Base-by-base conservation (phyloP, 1,140 invertebrate species). In the Cydia amplana region DNA sequence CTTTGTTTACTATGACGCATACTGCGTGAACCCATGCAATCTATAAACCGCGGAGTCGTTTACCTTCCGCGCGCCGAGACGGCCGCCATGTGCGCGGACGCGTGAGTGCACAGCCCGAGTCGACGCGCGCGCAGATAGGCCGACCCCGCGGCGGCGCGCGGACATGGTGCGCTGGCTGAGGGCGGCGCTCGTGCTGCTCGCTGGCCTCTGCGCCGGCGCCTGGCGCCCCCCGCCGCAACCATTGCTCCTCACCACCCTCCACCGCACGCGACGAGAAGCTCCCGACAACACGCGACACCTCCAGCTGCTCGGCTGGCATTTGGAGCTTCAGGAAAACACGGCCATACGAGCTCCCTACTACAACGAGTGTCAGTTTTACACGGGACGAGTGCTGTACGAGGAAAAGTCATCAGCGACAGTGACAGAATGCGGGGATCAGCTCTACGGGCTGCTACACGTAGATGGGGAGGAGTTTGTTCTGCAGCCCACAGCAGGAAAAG, bases 1-100 rank as follows among this genome's bases (percentile, higher is more conserved):
- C 89, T 92, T 92, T 92, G 90, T 92, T 92, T 92, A 92, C 91
- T 85, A 89, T 89, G 90, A 85, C 85, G 86, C 89, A 85, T 85
- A 84, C 32, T 78, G 70, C 74, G 78, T 77, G 73, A 46, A 79
- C 83, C 81, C 89, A 86, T 90, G 90, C 88, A 90, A 87, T 88
- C 84, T 87, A 84, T 84, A 82, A 85, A 83, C 82, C 83, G 85
- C 85, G 87, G 87, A 91, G 90, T 91, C 90, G 89, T 91, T 91
- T 91, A 93, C 90, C 89, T 90, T 91, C 87, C 85, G 85, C 83
- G 86, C 85, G 87, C 80, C 89, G 89, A 89, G 91, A 88, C 91
- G 84, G 83, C 81, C 86, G 89, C 84, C 87, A 90, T 91, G 90
- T 90, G 88, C 88, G 91, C 90, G 87, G 79, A 87, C 89, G 88